Evolutionary conservation across 2,888 invertebrate species (phyloP).

Genomic region (Rapana venosa): DNA sequence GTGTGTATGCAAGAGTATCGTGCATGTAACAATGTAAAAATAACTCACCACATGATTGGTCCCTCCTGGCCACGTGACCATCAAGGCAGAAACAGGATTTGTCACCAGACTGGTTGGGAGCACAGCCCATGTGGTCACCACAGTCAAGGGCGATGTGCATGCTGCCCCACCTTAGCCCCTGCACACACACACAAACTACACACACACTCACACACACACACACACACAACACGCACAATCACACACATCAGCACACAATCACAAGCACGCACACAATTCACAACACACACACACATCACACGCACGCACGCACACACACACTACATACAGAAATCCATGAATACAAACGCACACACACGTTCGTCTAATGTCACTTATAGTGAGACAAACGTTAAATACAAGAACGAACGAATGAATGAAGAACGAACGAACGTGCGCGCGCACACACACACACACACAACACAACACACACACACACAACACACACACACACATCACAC

Average conservation of each 20-base stretch:
- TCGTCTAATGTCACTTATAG: neutral
- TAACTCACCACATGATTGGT: slow-evolving; percentile 27
- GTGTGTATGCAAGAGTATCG: neutral
- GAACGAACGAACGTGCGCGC: neutral
- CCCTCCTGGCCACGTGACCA: slow-evolving; percentile 14
- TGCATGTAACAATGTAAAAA: neutral
- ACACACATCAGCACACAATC: neutral
- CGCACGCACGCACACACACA: neutral
- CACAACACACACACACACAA: neutral
- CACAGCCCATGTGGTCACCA: slow-evolving; percentile 30
- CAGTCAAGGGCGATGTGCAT: neutral
- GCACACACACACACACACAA: neutral
- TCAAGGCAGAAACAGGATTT: slow-evolving; percentile 15
- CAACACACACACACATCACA: neutral
- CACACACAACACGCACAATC: neutral
- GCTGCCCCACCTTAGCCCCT: neutral
- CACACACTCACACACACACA: neutral
- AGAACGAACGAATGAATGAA: no score
- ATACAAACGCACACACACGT: slow-evolving; percentile 15
- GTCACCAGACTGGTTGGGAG: neutral
- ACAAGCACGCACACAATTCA: neutral
- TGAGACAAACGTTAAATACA: no score
- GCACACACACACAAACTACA: neutral
- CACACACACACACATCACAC: neutral
- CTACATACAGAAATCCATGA: neutral